Conservation (phyloP, 2,888 invertebrate species). For the Drosophila tanythrix region DNA sequence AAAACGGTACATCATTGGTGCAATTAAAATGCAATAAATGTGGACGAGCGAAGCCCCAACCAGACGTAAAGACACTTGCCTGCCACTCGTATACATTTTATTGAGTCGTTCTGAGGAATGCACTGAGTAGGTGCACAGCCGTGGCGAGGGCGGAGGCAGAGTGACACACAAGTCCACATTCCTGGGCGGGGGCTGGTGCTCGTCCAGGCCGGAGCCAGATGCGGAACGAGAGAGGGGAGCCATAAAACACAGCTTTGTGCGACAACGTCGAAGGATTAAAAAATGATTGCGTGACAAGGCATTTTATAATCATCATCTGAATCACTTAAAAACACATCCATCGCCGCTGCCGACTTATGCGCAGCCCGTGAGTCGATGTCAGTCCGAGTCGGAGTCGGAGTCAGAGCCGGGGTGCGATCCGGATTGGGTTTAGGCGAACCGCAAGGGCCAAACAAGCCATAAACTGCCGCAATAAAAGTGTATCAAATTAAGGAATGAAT, state of each 20-base stretch:
- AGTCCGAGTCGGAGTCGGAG: not conserved
- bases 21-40: constrained; percentile 80
- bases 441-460: constrained; percentile 76
- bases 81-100: constrained; percentile 75
- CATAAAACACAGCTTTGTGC: constrained; percentile 67
- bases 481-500: constrained; percentile 77
- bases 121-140: constrained; percentile 30
- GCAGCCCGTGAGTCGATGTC: constrained; percentile 4
- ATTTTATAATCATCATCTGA: constrained; percentile 78
- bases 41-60: constrained; percentile 23
- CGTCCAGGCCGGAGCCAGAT: not conserved
- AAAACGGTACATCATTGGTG: constrained; percentile 75
- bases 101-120: constrained; percentile 70
- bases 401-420: constrained; percentile 37
- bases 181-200: constrained; percentile 2
- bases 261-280: constrained; percentile 73
- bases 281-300: constrained; percentile 81
- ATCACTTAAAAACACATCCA: constrained; percentile 73
- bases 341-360: constrained; percentile 25
- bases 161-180: constrained; percentile 65
- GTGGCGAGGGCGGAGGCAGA: constrained; percentile 13
- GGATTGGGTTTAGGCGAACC: constrained; percentile 54
- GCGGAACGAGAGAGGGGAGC: constrained; percentile 7
- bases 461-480: constrained; percentile 78
- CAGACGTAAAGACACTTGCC: constrained; percentile 38